A percentile compares a stretch with the other conserved stretches of the same genome.
Evolutionary conservation across 2,888 invertebrate genomes (phyloP).

Genomic region (Anaspis maculata): DNA sequence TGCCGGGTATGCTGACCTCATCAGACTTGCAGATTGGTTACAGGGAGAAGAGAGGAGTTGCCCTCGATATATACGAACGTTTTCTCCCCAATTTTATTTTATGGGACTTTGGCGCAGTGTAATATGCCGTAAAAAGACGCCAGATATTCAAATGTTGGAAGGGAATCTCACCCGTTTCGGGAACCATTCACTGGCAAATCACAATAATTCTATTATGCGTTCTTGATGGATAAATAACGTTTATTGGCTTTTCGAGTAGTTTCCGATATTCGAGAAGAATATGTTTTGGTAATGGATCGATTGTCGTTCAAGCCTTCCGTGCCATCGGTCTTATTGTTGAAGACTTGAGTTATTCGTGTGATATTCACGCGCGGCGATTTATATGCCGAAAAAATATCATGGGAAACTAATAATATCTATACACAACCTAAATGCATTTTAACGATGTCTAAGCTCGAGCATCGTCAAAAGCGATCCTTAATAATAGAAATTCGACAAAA

Average conservation of each 20-base stretch:
- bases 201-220: constrained; percentile 17
- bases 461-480: constrained; percentile 23
- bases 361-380: too few relatives aligned
- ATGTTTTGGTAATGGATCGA: constrained; percentile 4
- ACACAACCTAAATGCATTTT: too few relatives aligned
- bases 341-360: too few relatives aligned
- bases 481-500: constrained; percentile 26
- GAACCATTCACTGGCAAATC: constrained; percentile 13
- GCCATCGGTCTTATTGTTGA: too few relatives aligned
- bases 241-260: constrained; percentile 10
- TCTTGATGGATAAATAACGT: constrained; percentile 15
- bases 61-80: constrained; percentile 10
- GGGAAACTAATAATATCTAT: too few relatives aligned
- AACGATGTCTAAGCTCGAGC: too few relatives aligned
- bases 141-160: constrained; percentile 19
- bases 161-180: constrained; percentile 12
- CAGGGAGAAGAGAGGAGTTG: constrained; percentile 5
- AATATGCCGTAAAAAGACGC: constrained; percentile 19
- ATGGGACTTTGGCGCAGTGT: constrained; percentile 13
- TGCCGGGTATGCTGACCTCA: constrained; percentile 16
- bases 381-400: too few relatives aligned
- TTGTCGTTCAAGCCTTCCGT: too few relatives aligned
- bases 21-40: constrained; percentile 18
- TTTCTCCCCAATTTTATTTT: constrained; percentile 20
- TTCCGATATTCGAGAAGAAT: constrained; percentile 6